A percentile compares a stretch with the other conserved stretches of the same genome.
Conservation (phyloP, 2,113 vertebrate genomes). For the Heloderma charlesbogerti region DNA sequence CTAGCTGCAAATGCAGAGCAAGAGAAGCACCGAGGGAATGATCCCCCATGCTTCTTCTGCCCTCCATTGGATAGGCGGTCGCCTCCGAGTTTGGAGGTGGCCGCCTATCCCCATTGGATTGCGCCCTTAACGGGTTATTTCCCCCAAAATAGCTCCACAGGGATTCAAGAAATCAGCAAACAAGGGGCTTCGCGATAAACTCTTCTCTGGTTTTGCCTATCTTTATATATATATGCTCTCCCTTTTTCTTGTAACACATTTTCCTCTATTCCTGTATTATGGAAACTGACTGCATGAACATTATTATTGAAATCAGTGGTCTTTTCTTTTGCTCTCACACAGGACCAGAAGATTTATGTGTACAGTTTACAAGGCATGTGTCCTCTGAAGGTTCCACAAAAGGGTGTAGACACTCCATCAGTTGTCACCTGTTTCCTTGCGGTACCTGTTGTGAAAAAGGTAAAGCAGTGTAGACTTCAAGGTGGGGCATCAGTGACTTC, state of each 20-base stretch:
- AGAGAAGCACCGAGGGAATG: too few relatives aligned
- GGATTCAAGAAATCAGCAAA: background rate
- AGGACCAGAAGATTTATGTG: conserved; percentile 96
- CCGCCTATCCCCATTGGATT: too few relatives aligned
- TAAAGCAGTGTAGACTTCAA: conserved; percentile 63
- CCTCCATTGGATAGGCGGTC: too few relatives aligned
- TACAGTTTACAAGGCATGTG: conserved; percentile 97
- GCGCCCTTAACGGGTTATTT: too few relatives aligned
- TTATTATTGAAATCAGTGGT: background rate
- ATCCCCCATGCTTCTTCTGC: too few relatives aligned
- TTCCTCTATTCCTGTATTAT: background rate
- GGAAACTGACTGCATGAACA: rapidly evolving
- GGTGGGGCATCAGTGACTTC: background rate
- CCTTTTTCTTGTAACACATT: background rate
- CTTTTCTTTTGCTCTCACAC: conserved; percentile 20
- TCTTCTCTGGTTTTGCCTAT: background rate
- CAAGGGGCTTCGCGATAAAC: background rate
- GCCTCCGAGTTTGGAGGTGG: too few relatives aligned
- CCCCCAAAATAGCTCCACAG: background rate
- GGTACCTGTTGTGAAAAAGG: conserved; percentile 87
- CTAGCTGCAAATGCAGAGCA: too few relatives aligned
- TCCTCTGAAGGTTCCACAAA: conserved; percentile 89
- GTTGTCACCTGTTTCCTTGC: conserved; percentile 90
- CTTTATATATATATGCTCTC: background rate
- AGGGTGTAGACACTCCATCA: conserved; percentile 87